Percentiles rank a stretch among this genome's conserved stretches.
These are phyloP conservation scores for Pseudococcus viburni DNA, from an alignment of 2,888 invertebrate species.

Conservation along the genomic window DNA sequence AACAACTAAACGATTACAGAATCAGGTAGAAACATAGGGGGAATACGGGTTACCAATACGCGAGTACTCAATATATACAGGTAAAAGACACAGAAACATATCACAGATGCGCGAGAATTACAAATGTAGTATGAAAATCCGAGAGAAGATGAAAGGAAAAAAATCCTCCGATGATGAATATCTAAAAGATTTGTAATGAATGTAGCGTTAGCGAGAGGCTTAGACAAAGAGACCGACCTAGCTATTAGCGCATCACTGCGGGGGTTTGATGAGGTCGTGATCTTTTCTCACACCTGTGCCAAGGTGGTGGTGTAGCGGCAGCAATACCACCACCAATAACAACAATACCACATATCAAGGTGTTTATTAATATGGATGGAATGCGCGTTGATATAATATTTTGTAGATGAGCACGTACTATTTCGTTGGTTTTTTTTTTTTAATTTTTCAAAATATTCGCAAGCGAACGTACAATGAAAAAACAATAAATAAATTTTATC, in stretches of 20 bases:
- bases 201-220: slow-evolving; percentile 53
- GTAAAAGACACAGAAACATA: slow-evolving; percentile 24
- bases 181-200: slow-evolving; percentile 62
- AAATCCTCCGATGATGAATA: slow-evolving; percentile 58
- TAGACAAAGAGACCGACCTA: slow-evolving; percentile 62
- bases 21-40: background rate
- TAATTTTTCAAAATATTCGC: background rate
- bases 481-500: no score
- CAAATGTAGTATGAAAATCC: background rate
- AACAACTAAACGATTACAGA: background rate
- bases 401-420: background rate
- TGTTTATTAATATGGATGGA: slow-evolving; percentile 43
- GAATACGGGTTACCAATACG: background rate
- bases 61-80: background rate
- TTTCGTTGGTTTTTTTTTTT: background rate
- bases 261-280: slow-evolving; percentile 64
- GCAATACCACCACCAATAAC: background rate
- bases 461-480: no score
- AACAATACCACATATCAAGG: background rate
- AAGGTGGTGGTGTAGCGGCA: background rate
- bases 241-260: slow-evolving; percentile 63
- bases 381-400: slow-evolving; percentile 40
- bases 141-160: slow-evolving; percentile 39
- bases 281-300: slow-evolving; percentile 64
- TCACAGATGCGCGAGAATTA: background rate